A percentile compares a stretch with the other conserved stretches of the same genome.
Evolutionary conservation across 2,113 vertebrate species (phyloP).

Genomic region (Myiagra hebetior): DNA sequence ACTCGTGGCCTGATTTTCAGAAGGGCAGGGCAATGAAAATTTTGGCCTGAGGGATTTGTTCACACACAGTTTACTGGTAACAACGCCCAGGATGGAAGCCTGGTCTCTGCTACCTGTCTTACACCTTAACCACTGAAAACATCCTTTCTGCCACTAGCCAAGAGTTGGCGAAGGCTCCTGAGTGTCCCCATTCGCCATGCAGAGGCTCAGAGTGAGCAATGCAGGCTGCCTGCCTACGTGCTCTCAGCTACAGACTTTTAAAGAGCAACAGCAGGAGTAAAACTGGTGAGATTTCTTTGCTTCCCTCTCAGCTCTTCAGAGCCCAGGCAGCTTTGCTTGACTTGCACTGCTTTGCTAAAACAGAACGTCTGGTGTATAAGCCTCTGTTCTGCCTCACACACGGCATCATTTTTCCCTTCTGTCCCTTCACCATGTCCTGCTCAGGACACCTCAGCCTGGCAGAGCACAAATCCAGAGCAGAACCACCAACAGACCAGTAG

Average conservation of each 20-base stretch:
- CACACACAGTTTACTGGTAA: constrained; percentile 34
- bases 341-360: neutral
- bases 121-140: constrained; percentile 8
- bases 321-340: neutral
- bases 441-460: neutral
- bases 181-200: neutral
- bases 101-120: constrained; percentile 36
- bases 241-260: neutral
- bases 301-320: neutral
- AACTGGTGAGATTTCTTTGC: neutral
- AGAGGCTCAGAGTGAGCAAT: neutral
- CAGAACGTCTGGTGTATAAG: neutral
- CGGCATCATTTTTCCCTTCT: neutral
- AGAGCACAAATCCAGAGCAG: neutral
- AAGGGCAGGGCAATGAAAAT: constrained; percentile 61
- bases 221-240: neutral
- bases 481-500: neutral
- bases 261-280: neutral
- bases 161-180: neutral
- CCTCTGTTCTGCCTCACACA: rapidly evolving
- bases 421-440: neutral
- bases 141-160: neutral
- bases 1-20: constrained; percentile 52
- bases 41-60: constrained; percentile 56
- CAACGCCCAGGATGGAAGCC: neutral